Evolutionary conservation across 2,797 vertebrate genomes (phyloP).

Genomic region (Aphelocoma californica): DNA sequence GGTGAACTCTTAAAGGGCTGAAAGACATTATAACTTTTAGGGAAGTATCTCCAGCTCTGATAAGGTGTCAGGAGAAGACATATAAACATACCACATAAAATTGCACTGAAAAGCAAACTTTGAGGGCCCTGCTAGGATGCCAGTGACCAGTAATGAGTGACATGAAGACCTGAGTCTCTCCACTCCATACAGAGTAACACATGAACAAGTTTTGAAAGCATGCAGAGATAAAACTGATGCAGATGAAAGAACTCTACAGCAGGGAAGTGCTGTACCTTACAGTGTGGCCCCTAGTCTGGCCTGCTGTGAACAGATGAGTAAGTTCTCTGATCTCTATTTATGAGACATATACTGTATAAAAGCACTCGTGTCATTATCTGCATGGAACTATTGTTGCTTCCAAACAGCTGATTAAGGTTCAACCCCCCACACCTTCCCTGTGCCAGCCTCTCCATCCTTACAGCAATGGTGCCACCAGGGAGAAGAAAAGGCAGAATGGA

Average conservation of each 20-base stretch:
- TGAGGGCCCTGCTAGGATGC: not conserved
- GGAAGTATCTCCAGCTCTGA: not conserved
- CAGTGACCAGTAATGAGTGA: not conserved
- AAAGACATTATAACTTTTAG: not conserved
- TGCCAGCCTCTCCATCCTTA: not conserved
- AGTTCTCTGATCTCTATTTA: not conserved
- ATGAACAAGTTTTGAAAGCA: not conserved
- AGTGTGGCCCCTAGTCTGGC: not conserved
- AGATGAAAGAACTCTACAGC: not conserved
- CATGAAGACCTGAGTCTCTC: not conserved
- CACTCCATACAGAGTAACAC: not conserved
- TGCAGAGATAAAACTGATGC: not conserved
- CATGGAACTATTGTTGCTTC: not conserved
- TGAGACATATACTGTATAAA: rapidly evolving
- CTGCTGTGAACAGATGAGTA: not conserved
- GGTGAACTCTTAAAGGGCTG: not conserved
- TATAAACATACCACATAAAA: not conserved
- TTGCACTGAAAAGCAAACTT: not conserved
- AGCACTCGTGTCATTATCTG: not conserved
- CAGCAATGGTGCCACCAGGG: rapidly evolving
- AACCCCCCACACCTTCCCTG: rapidly evolving
- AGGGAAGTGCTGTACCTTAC: not conserved
- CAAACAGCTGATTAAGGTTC: not conserved
- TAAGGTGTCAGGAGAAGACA: not conserved
- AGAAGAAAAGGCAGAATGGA: not conserved